Base-by-base conservation (phyloP, 2,113 vertebrate species). In the Aleadryas rufinucha region DNA sequence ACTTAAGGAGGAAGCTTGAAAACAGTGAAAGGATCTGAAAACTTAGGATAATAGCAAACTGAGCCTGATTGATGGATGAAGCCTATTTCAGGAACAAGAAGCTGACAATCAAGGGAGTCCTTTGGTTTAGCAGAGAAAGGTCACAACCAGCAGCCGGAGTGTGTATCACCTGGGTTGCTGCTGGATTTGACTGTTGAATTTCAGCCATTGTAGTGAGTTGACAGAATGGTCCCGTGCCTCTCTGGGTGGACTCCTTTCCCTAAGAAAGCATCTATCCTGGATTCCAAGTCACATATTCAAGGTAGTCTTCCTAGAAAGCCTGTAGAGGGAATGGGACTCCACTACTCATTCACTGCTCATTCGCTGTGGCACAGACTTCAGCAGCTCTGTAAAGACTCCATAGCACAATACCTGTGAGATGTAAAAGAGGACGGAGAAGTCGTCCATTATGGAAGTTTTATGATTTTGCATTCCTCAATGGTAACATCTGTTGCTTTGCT, bases 401-500 rank as follows among this genome's bases (percentile, higher is more conserved):
- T 77, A 90, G 72, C 7, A 0, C 3, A 1, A 19, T 75, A 13
- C 86, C 61, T 28, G 50, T 50, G 79, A 79, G 78, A 92, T 47
- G 60, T 83, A 65, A 80, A 53, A n/a, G 53, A 95, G 52, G 88
- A 60, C 4, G 13, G n/a, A 78, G 72, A 92, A 88, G 14, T 50
- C 9, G 27, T 63, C 44, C 13, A 2, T 64, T 35, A 19, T 45
- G n/a, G 60, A 84, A 90, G 20, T 41, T 81, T 41, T 53, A 23
- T 41, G 35, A 39, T 89, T 95, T 57, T 6, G 11, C 78, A 89
- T 94, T 93, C 78, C 44, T 96, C 90, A 92, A 71, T 8, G 69
- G 64, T 96, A 89, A 97, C 78, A 10, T 63, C 90, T 92, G 12
- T 87, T 93, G 92, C 85, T 96, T 96, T 96, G 88, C 76, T 94